These are phyloP conservation scores for Catostomus latipinnis DNA, from an alignment of 2,797 vertebrate species.

Conservation along the genomic window DNA sequence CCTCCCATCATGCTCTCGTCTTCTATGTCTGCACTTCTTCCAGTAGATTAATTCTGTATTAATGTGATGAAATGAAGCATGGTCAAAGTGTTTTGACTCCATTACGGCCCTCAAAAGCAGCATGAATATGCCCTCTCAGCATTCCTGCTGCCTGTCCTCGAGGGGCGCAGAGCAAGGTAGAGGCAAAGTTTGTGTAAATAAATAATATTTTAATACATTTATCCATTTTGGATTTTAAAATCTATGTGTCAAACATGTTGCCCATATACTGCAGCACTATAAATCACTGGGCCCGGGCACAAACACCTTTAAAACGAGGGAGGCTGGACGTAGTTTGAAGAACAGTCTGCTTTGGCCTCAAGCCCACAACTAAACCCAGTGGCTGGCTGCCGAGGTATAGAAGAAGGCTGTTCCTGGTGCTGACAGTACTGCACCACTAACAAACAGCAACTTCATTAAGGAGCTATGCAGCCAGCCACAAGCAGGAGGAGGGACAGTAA, in stretches of 20 bases:
- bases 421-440: slow-evolving; percentile 61
- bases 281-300: slow-evolving; percentile 53
- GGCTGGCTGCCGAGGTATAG: slow-evolving; percentile 55
- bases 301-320: slow-evolving; percentile 58
- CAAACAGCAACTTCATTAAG: slow-evolving; percentile 67
- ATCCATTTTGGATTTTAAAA: slow-evolving; percentile 62
- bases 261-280: slow-evolving; percentile 57
- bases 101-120: slow-evolving; percentile 47
- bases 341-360: slow-evolving; percentile 58
- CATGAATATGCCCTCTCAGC: slow-evolving; percentile 59
- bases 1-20: slow-evolving; percentile 35
- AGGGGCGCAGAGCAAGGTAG: slow-evolving; percentile 28
- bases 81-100: slow-evolving; percentile 55
- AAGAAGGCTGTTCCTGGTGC: slow-evolving; percentile 66
- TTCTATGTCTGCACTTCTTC: slow-evolving; percentile 56
- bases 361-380: slow-evolving; percentile 58
- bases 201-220: slow-evolving; percentile 62
- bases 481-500: slow-evolving; percentile 46
- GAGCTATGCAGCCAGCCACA: slow-evolving; percentile 57
- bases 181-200: slow-evolving; percentile 51
- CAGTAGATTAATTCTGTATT: slow-evolving; percentile 58
- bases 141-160: slow-evolving; percentile 14
- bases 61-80: slow-evolving; percentile 60
- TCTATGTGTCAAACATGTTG: slow-evolving; percentile 55
- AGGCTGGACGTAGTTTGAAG: slow-evolving; percentile 34